These are phyloP conservation scores for Neolamprologus falcicula DNA, from an alignment of 2,113 vertebrate genomes.

Conservation along the genomic window DNA sequence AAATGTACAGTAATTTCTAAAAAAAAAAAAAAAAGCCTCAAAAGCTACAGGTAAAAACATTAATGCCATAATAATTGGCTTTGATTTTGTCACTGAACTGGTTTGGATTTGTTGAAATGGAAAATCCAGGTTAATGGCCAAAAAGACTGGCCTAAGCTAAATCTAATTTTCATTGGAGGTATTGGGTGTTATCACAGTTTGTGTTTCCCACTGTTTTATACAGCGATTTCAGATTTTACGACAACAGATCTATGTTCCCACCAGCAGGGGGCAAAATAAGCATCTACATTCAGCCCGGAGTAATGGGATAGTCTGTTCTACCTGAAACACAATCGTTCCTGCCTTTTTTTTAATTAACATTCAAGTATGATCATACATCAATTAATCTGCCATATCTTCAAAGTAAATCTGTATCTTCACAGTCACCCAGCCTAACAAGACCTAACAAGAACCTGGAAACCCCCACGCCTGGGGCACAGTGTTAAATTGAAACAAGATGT, in stretches of 20 bases:
- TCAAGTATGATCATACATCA: background rate
- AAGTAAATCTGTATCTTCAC: background rate
- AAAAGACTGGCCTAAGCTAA: background rate
- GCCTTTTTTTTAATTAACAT: background rate
- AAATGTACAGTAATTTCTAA: too few relatives aligned
- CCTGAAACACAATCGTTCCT: background rate
- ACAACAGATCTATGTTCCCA: background rate
- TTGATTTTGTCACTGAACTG: background rate
- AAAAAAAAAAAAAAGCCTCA: background rate
- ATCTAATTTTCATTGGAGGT: background rate
- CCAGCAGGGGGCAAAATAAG: slow-evolving; percentile 50
- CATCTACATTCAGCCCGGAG: background rate
- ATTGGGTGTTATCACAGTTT: background rate
- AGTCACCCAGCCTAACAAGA: background rate
- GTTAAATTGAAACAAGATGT: slow-evolving; percentile 30
- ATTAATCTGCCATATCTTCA: background rate
- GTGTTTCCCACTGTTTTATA: background rate
- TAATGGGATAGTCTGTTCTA: background rate
- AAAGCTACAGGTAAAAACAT: background rate
- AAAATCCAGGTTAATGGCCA: background rate
- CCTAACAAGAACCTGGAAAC: background rate
- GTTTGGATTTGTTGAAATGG: background rate
- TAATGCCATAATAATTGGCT: background rate
- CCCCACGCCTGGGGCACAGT: background rate
- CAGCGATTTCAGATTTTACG: background rate